A percentile compares a stretch with the other conserved stretches of the same genome.
Evolutionary conservation across 2,113 vertebrate species (phyloP).

Genomic region (Strix aluco): DNA sequence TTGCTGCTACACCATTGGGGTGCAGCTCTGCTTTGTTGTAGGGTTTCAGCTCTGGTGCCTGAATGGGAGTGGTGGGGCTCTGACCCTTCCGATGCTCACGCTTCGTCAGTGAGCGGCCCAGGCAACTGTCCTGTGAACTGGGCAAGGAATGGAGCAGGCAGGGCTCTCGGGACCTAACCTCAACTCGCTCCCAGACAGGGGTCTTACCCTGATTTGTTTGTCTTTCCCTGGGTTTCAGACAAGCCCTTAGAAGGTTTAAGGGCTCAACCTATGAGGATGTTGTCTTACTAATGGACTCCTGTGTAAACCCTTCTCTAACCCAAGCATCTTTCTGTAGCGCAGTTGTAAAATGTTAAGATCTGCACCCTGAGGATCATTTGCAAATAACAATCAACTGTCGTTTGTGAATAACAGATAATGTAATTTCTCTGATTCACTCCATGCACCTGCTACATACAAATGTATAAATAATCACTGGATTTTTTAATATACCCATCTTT

Average conservation of each 20-base stretch:
- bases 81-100: not conserved
- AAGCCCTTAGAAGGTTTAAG: not conserved
- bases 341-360: not conserved
- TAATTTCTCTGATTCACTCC: not conserved
- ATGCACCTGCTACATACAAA: not conserved
- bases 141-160: not conserved
- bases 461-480: not conserved
- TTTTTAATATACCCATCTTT: not conserved
- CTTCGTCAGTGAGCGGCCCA: not conserved
- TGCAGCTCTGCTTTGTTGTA: not conserved
- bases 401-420: not conserved
- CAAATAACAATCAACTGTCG: not conserved
- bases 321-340: not conserved
- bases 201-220: not conserved
- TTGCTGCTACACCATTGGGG: not conserved
- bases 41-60: not conserved
- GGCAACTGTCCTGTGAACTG: not conserved
- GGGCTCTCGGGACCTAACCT: not conserved
- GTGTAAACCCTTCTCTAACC: not conserved
- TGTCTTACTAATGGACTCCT: not conserved
- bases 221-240: not conserved
- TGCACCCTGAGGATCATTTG: not conserved
- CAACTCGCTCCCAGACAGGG: not conserved
- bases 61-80: not conserved
- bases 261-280: not conserved